Evolutionary conservation across 2,888 invertebrate species (phyloP), one percentile per base, ranked within the genome.

Genomic region (Tiliacea citrago): DNA sequence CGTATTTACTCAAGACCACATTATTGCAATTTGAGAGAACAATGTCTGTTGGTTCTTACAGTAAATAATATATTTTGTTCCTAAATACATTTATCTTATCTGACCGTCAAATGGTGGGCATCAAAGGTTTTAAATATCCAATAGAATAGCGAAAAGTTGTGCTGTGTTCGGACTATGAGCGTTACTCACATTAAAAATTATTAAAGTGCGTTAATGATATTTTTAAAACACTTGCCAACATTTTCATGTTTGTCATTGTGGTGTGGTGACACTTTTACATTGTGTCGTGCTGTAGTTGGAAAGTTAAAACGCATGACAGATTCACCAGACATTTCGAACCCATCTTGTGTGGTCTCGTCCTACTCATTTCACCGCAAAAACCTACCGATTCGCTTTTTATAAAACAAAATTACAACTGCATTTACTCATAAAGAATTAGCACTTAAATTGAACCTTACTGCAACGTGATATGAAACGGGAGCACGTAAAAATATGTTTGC

Each of bases 341-440:
- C 94, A 75, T 81, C 92, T 84, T 95, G 95, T 95, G 95, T 95
- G 95, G 95, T 95, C 95, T 60, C 82, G 80, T 78, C 84, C 87
- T 88, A 83, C 83, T 85, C 83, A 84, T 83, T 84, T 87, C 81
- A 86, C 73, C 84, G 79, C 91, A 95, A 95, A 95, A 95, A 95
- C 91, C 84, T 88, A 91, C 90, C 89, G 92, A 90, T 90, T 92
- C 90, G 89, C 92, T 95, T 95, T 95, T 95, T 94, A 90, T 88
- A 76, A 76, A 83, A 85, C 87, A 81, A 87, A 86, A 86, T 89
- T 88, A 90, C 90, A 83, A 88, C 87, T 88, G 79, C 89, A 76
- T 81, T 73, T 70, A 71, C 69, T 39, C 53, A 77, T 68, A 65
- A 75, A 73, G 82, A 75, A 68, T 55, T 65, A 77, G 75, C 71